phyloP scores from a whole-genome alignment of 2,113 vertebrate species.

The Elephas maximus region DNA sequence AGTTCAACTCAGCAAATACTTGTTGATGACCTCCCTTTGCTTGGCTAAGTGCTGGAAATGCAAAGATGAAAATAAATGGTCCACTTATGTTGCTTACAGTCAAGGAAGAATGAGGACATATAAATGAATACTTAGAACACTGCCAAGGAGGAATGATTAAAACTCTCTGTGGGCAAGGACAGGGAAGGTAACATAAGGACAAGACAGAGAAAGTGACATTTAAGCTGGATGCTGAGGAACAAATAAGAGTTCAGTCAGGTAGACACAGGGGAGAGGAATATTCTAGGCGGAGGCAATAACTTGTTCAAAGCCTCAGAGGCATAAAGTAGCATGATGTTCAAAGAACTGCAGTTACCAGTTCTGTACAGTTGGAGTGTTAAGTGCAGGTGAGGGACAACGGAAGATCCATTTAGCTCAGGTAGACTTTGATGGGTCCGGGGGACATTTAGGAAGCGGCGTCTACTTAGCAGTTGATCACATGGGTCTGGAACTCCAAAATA shows the following conservation, averaged over 20 bases:
- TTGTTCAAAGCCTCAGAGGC: neutral
- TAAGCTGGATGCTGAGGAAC: neutral
- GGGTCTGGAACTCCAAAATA: neutral
- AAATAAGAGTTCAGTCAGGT: neutral
- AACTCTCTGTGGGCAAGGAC: neutral
- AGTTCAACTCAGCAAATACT: neutral
- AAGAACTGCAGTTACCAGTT: neutral
- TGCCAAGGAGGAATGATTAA: neutral
- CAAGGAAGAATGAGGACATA: neutral
- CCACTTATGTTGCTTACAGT: neutral
- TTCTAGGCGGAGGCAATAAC: neutral
- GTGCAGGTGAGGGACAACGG: neutral
- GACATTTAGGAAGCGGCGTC: neutral
- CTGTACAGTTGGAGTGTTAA: fast-evolving
- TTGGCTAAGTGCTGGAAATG: neutral
- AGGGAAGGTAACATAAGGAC: neutral
- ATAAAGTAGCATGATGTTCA: neutral
- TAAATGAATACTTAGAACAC: neutral
- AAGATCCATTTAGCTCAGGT: neutral
- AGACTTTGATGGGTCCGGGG: neutral
- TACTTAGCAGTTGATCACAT: fast-evolving
- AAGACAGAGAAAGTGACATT: neutral
- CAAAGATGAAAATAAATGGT: neutral
- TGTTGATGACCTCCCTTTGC: neutral
- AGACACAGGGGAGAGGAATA: neutral